phyloP scores from a whole-genome alignment of 2,113 vertebrate species.

The Cyanistes caeruleus region DNA sequence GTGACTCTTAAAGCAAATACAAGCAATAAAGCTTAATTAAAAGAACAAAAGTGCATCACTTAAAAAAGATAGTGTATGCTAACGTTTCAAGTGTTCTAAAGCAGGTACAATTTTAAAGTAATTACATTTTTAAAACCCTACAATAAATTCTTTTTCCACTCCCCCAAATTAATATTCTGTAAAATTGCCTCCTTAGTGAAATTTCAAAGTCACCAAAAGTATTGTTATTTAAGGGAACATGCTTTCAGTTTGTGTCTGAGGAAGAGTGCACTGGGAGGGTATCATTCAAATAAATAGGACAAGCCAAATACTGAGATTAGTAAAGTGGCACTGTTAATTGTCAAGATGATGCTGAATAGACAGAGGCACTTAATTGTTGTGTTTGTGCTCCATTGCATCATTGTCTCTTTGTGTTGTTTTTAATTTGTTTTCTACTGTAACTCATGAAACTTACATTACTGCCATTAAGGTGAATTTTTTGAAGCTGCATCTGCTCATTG shows the following conservation, averaged over 20 bases:
- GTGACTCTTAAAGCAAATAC: background rate
- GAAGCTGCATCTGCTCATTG: conserved; percentile 63
- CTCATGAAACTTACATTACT: conserved; percentile 66
- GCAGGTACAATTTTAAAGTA: background rate
- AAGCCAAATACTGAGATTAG: conserved; percentile 42
- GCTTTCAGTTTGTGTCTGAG: background rate
- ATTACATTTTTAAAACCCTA: background rate
- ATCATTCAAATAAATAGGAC: conserved; percentile 5
- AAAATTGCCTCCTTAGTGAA: background rate
- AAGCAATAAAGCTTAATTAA: conserved; percentile 16
- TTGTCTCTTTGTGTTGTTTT: conserved; percentile 63
- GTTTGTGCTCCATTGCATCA: conserved; percentile 55
- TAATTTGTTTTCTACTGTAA: conserved; percentile 72
- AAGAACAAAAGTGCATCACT: background rate
- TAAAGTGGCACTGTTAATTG: conserved; percentile 54
- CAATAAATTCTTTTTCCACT: background rate
- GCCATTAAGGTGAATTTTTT: conserved; percentile 67
- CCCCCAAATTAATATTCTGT: background rate
- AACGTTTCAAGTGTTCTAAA: background rate
- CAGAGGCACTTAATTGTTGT: conserved; percentile 39
- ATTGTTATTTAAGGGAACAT: background rate
- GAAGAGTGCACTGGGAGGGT: background rate
- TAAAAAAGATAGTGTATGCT: background rate
- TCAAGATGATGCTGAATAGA: conserved; percentile 54
- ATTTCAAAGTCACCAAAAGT: conserved; percentile 6